Evolutionary conservation across 2,797 vertebrate genomes (phyloP), one percentile per base, ranked within the genome.

Genomic region (Periparus ater): DNA sequence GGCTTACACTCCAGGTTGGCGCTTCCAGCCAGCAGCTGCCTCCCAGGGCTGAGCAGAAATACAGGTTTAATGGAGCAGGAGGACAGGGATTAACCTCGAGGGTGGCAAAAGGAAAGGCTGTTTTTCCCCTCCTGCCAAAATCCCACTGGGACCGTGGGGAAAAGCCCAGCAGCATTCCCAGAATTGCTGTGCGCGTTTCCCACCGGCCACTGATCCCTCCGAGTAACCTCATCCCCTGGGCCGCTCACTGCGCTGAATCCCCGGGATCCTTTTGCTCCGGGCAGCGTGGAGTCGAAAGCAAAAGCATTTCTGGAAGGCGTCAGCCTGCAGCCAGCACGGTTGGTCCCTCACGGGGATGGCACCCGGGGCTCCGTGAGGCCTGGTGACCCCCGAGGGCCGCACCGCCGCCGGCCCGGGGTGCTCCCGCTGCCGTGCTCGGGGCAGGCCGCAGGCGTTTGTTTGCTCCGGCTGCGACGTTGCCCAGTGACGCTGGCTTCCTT

Each of bases 401-500:
- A 6, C 54, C 42, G 55, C 55, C 16, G 72, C n/a, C 30, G 17
- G 8, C 16, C 29, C n/a, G 61, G 36, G 54, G 9, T 10, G 42
- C 62, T 44, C 26, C 70, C 14, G 7, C 34, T 2, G 34, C 34
- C 1, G 19, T 1, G 23, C 63, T 29, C 27, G n/a, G 29, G 18
- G 32, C 44, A 70, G 72, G 79, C 85, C 16, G 8, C 16, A 4
- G 36, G 45, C 11, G 4, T 78, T 42, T 92, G 93, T 88, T 93
- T 81, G 91, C 21, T 7, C 58, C 30, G 30, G 5, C 61, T 16
- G 73, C 22, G 15, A 48, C 32, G 95, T 89, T 92, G 86, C 89
- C 63, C 61, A 38, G 95, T 87, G 94, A 92, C 54, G 91, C 47
- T 4, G 77, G 66, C 91, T 95, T 92, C 94, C 93, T 95, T 89